Evolutionary conservation across 2,113 vertebrate genomes (phyloP).

Genomic region (Fulica atra): DNA sequence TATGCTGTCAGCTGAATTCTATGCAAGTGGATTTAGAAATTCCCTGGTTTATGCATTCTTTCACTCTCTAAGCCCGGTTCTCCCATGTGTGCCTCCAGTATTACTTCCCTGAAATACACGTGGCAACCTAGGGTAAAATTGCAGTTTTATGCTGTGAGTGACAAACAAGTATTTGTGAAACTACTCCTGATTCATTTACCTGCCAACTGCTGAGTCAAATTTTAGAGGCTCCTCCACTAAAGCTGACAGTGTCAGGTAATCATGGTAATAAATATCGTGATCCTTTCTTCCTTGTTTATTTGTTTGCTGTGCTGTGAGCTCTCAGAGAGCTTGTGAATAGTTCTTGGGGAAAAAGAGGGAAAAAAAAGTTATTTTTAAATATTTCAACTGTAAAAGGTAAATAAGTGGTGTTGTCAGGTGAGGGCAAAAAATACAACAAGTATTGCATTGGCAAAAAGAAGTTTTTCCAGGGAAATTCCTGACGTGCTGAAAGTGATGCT

Average conservation of each 20-base stretch:
- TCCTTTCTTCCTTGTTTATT: neutral
- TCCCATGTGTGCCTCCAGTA: neutral
- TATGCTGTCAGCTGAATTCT: neutral
- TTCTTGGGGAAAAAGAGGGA: neutral
- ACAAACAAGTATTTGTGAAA: neutral
- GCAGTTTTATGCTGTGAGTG: neutral
- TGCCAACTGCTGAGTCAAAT: neutral
- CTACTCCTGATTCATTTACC: neutral
- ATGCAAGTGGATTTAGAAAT: neutral
- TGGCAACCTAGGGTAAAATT: neutral
- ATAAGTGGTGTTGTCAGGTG: neutral
- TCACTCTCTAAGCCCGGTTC: neutral
- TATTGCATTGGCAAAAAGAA: neutral
- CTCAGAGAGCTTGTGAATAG: neutral
- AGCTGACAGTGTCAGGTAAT: neutral
- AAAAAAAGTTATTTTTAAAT: neutral
- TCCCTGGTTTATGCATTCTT: neutral
- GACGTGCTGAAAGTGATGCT: neutral
- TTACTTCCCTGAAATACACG: neutral
- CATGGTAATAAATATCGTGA: neutral
- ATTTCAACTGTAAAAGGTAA: neutral
- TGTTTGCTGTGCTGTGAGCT: neutral
- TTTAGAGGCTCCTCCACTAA: neutral
- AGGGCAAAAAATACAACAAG: neutral
- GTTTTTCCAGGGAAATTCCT: neutral